A percentile compares a stretch with the other conserved stretches of the same genome.
These are phyloP conservation scores for Australoheros facetus DNA, from an alignment of 2,797 vertebrate genomes.

Conservation along the genomic window DNA sequence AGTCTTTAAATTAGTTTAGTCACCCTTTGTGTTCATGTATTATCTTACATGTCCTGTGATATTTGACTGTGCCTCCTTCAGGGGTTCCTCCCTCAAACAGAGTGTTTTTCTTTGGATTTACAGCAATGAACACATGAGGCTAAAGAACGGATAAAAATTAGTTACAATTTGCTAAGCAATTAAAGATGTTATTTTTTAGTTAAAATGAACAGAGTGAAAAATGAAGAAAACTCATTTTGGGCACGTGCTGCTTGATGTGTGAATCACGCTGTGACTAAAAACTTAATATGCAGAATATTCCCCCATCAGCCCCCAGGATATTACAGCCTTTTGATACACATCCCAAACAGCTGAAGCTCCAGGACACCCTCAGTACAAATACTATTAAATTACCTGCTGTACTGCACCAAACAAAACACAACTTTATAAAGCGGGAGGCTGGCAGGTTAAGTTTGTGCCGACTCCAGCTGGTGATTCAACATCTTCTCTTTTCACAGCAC, in stretches of 20 bases:
- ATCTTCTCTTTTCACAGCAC: not conserved
- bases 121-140: too few relatives aligned
- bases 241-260: constrained; percentile 1
- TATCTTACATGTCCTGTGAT: too few relatives aligned
- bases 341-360: not conserved
- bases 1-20: too few relatives aligned
- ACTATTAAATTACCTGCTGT: not conserved
- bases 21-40: too few relatives aligned
- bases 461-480: not conserved
- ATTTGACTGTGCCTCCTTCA: too few relatives aligned
- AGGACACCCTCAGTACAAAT: not conserved
- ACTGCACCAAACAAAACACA: not conserved
- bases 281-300: constrained; percentile 25
- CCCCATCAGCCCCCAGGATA: constrained; percentile 2
- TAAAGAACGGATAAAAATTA: too few relatives aligned
- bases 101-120: too few relatives aligned
- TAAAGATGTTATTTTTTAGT: not conserved
- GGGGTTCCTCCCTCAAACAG: too few relatives aligned
- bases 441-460: not conserved
- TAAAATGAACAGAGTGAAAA: not conserved
- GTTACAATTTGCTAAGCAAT: not conserved
- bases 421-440: not conserved
- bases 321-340: not conserved
- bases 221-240: not conserved
- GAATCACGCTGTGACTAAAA: constrained; percentile 29